Conservation (phyloP, 2,888 invertebrate species). For the Tenthredo amoena region DNA sequence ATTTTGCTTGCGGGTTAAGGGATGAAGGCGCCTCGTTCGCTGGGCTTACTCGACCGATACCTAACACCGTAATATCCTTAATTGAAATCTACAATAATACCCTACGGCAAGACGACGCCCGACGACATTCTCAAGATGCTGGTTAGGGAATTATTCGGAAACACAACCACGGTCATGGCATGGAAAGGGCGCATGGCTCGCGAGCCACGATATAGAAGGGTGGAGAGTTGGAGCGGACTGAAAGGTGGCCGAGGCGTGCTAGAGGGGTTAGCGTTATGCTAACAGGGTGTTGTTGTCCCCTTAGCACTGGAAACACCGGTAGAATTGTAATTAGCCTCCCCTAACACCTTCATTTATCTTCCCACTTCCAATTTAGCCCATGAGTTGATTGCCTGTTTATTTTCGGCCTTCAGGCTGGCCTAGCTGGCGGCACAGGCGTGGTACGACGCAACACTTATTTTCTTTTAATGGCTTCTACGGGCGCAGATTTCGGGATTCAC, state of each 20-base stretch:
- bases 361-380: conserved; percentile 61
- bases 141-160: conserved; percentile 50
- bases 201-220: conserved; percentile 14
- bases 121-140: conserved; percentile 37
- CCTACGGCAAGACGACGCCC: background rate
- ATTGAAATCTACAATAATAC: conserved; percentile 48
- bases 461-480: conserved; percentile 50
- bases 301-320: conserved; percentile 58
- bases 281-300: conserved; percentile 62
- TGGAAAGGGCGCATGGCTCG: background rate
- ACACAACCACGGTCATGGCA: conserved; percentile 29
- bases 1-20: background rate
- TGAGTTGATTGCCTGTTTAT: conserved; percentile 57
- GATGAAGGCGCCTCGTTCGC: conserved; percentile 17
- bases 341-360: conserved; percentile 63
- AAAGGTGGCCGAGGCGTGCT: conserved; percentile 41
- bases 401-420: conserved; percentile 51
- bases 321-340: conserved; percentile 64
- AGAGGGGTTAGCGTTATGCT: conserved; percentile 56
- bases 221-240: conserved; percentile 5
- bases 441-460: conserved; percentile 41
- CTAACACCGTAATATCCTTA: conserved; percentile 21
- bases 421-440: conserved; percentile 23
- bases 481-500: conserved; percentile 57
- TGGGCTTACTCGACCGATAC: conserved; percentile 22